Evolutionary conservation across 2,888 invertebrate species (phyloP).

Genomic region (Pasiphila rectangulata): DNA sequence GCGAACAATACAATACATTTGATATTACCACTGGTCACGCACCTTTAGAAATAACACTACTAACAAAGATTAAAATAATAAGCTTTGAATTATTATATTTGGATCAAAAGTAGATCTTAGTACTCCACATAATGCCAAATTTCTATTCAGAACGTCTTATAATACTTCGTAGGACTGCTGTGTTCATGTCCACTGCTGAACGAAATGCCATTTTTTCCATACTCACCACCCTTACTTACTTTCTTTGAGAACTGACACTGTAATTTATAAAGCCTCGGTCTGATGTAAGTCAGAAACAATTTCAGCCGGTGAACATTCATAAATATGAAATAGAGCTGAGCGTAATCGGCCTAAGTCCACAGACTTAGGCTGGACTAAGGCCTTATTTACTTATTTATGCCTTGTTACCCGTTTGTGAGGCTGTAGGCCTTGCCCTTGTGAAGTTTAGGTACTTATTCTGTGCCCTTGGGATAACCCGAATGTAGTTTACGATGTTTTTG

Average conservation of each 20-base stretch:
- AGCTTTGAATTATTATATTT: too few relatives aligned
- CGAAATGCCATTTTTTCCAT: too few relatives aligned
- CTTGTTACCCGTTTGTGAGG: slow-evolving; percentile 15
- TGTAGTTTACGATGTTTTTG: slow-evolving; percentile 16
- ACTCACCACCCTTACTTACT: too few relatives aligned
- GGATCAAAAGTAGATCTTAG: too few relatives aligned
- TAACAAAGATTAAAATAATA: too few relatives aligned
- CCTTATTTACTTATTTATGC: slow-evolving; percentile 29
- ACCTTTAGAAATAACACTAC: slow-evolving; percentile 23
- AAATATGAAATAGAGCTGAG: slow-evolving; percentile 27
- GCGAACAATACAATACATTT: slow-evolving; percentile 29
- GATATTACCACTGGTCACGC: slow-evolving; percentile 43
- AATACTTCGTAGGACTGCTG: too few relatives aligned
- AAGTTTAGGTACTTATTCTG: slow-evolving; percentile 2
- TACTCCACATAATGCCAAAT: too few relatives aligned
- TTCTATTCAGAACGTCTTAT: too few relatives aligned
- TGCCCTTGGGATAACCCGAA: slow-evolving; percentile 13
- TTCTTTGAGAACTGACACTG: background rate
- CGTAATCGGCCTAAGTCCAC: slow-evolving; percentile 9
- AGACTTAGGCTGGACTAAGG: slow-evolving; percentile 22
- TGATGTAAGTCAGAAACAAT: slow-evolving; percentile 18
- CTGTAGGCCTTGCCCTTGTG: slow-evolving; percentile 12
- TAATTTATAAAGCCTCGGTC: too few relatives aligned
- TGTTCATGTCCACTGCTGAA: too few relatives aligned
- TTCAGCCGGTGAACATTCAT: slow-evolving; percentile 13